phyloP scores from a whole-genome alignment of 2,888 invertebrate species.

The Pseudeuparius sepicola region DNA sequence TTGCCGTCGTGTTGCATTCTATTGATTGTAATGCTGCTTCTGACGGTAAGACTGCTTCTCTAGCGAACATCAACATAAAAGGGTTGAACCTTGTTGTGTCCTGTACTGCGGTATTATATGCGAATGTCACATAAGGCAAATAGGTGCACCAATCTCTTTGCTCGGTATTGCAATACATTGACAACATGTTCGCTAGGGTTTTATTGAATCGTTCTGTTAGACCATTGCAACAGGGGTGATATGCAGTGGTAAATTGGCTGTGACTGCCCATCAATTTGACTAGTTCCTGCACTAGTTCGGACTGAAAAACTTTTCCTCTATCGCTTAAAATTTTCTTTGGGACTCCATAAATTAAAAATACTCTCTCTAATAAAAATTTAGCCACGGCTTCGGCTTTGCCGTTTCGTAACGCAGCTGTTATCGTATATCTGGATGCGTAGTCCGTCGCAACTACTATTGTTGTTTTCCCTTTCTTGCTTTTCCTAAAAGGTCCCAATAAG shows the following conservation, averaged over 20 bases:
- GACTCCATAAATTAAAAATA: too few relatives aligned
- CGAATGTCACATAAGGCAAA: too few relatives aligned
- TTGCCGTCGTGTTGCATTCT: too few relatives aligned
- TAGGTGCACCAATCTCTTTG: constrained; percentile 18
- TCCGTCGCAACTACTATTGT: constrained; percentile 25
- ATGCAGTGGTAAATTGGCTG: too few relatives aligned
- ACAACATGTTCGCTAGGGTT: too few relatives aligned
- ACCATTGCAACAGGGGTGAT: too few relatives aligned
- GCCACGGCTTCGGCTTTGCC: constrained; percentile 21
- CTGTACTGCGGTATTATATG: too few relatives aligned
- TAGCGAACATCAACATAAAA: too few relatives aligned
- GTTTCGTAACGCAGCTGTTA: constrained; percentile 19
- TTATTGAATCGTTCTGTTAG: too few relatives aligned
- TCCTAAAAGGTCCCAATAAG: constrained; percentile 20
- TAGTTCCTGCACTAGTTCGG: constrained; percentile 15
- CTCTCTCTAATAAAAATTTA: constrained; percentile 13
- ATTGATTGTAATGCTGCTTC: too few relatives aligned
- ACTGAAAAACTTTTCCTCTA: constrained; percentile 19
- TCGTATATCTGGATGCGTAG: constrained; percentile 24
- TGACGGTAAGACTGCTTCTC: constrained; percentile 12
- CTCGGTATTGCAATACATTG: constrained; percentile 19
- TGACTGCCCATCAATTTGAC: too few relatives aligned
- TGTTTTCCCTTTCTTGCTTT: constrained; percentile 19
- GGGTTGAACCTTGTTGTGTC: too few relatives aligned
- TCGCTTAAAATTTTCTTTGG: constrained; percentile 17